Percentiles rank a stretch among this genome's conserved stretches.
These are phyloP conservation scores for Pectinophora gossypiella DNA, from an alignment of 1,140 invertebrate species.

Conservation along the genomic window DNA sequence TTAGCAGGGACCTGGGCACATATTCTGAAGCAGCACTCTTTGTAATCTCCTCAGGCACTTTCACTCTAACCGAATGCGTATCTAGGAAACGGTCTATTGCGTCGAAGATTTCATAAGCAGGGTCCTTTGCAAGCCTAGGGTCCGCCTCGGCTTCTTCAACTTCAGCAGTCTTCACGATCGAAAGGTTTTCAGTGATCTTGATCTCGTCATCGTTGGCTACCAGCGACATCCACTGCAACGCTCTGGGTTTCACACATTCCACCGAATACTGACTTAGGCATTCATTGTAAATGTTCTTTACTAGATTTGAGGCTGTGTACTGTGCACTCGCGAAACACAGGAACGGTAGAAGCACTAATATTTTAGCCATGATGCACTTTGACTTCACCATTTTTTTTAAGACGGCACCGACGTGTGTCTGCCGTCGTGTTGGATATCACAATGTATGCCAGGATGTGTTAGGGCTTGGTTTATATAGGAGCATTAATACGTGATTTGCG, in stretches of 20 bases:
- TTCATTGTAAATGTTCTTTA: constrained; percentile 78
- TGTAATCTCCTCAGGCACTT: constrained; percentile 78
- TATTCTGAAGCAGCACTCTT: constrained; percentile 74
- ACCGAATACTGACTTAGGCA: constrained; percentile 80
- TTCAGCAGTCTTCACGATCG: constrained; percentile 79
- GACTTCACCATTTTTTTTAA: constrained; percentile 30
- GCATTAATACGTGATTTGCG: constrained; percentile 71
- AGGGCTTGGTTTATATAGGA: constrained; percentile 74
- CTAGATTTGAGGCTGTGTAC: constrained; percentile 76
- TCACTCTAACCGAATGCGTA: constrained; percentile 79
- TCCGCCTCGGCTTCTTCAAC: constrained; percentile 55
- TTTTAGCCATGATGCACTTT: constrained; percentile 54
- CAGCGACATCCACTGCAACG: constrained; percentile 82
- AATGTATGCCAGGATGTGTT: constrained; percentile 66
- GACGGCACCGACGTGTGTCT: constrained; percentile 60
- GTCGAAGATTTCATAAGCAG: constrained; percentile 75
- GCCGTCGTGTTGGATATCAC: constrained; percentile 58
- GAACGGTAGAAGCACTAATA: constrained; percentile 56
- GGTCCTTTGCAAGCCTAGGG: constrained; percentile 56
- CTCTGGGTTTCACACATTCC: constrained; percentile 85
- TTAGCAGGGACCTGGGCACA: constrained; percentile 81
- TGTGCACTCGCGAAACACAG: constrained; percentile 50
- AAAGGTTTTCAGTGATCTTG: constrained; percentile 83
- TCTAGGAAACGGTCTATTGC: constrained; percentile 80
- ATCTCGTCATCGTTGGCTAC: constrained; percentile 81